Evolutionary conservation across 2,888 invertebrate genomes (phyloP).

Genomic region (Drosophila mettleri): DNA sequence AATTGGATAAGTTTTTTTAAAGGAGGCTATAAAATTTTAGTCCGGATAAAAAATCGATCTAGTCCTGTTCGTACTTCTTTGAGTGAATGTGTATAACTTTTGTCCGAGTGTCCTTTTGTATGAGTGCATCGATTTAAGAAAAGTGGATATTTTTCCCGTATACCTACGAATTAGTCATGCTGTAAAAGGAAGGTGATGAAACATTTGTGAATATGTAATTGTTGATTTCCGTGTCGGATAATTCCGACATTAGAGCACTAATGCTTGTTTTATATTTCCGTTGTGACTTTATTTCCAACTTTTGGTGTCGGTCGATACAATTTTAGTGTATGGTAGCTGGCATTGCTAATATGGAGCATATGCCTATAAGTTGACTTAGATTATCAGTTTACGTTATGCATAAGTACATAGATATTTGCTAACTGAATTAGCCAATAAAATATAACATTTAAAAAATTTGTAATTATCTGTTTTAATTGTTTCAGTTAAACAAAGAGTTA

Average conservation of each 20-base stretch:
- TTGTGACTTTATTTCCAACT: constrained; percentile 3
- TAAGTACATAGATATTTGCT: constrained; percentile 11
- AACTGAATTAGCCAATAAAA: constrained; percentile 9
- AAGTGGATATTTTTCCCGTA: too few species aligned
- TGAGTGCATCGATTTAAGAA: too few species aligned
- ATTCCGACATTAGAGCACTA: constrained; percentile 2
- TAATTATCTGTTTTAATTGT: constrained; percentile 6
- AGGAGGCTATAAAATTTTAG: too few species aligned
- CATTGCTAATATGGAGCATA: not conserved
- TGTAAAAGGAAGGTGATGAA: too few species aligned
- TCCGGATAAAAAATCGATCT: too few species aligned
- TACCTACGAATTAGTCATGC: too few species aligned
- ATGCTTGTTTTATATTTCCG: constrained; percentile 1
- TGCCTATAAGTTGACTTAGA: constrained; percentile 9
- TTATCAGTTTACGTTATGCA: constrained; percentile 12
- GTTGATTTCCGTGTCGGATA: not conserved
- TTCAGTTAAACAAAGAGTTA: constrained; percentile 15
- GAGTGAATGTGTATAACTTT: too few species aligned
- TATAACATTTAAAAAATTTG: constrained; percentile 2
- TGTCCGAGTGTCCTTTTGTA: too few species aligned
- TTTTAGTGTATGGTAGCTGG: constrained; percentile 1
- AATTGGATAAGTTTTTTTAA: too few species aligned
- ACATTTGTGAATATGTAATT: too few species aligned
- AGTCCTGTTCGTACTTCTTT: too few species aligned
- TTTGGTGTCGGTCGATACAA: constrained; percentile 3